phyloP scores from a whole-genome alignment of 2,797 vertebrate genomes.

The Sorex maritimensis region DNA sequence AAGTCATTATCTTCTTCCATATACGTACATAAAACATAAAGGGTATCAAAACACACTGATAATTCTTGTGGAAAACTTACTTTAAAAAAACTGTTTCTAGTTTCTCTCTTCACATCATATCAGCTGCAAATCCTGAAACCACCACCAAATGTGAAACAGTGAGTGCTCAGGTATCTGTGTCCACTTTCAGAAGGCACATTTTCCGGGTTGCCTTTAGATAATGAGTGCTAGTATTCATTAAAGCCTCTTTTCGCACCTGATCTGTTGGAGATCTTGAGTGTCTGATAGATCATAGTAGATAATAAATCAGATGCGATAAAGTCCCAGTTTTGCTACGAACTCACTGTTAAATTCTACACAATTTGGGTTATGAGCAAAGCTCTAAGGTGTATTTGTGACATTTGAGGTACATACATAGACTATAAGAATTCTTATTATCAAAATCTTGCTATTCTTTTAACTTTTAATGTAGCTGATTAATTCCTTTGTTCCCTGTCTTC shows the following conservation, averaged over 20 bases:
- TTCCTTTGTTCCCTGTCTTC: not conserved
- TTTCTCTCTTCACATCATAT: not conserved
- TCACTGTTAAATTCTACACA: not conserved
- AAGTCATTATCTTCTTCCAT: too few species aligned
- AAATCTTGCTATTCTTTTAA: not conserved
- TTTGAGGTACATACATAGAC: not conserved
- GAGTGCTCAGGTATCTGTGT: too few species aligned
- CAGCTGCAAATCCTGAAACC: not conserved
- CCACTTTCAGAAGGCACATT: accelerated
- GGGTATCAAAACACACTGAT: not conserved
- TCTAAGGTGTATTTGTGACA: not conserved
- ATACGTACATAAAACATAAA: not conserved
- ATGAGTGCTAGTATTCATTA: accelerated
- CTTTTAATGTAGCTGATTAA: not conserved
- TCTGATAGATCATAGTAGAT: not conserved
- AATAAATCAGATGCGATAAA: not conserved
- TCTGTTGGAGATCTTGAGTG: not conserved
- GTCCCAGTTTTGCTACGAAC: not conserved
- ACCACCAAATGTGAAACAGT: not conserved
- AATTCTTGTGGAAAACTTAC: not conserved
- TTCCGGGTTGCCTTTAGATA: not conserved
- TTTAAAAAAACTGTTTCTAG: not conserved
- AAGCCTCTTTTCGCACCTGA: not conserved
- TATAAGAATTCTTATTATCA: not conserved
- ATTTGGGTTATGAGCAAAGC: not conserved